Percentiles rank a stretch among this genome's conserved stretches.
phyloP scores from a whole-genome alignment of 64 coral and sea anemone genomes.

The Porites lutea region DNA sequence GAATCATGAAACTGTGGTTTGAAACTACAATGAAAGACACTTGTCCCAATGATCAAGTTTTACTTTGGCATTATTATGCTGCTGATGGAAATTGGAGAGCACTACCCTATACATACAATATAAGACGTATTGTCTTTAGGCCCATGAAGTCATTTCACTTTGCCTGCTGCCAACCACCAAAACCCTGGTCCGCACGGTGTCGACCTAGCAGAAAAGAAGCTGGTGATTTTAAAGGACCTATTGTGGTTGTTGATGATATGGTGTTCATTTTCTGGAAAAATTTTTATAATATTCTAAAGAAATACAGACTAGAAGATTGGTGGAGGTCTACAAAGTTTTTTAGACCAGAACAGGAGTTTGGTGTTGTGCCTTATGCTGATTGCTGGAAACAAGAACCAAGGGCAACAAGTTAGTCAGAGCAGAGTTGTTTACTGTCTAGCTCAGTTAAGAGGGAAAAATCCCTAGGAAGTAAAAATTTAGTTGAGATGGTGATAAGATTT shows the following conservation, averaged over 20 bases:
- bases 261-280: slow-evolving; percentile 82
- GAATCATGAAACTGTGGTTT: slow-evolving; percentile 72
- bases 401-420: not conserved
- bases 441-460: too few relatives aligned
- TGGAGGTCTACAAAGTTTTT: slow-evolving; percentile 78
- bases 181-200: slow-evolving; percentile 83
- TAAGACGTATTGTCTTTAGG: slow-evolving; percentile 78
- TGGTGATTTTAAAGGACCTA: slow-evolving; percentile 57
- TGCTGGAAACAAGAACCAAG: slow-evolving; percentile 27
- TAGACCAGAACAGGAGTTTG: slow-evolving; percentile 68
- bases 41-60: slow-evolving; percentile 88
- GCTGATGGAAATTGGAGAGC: slow-evolving; percentile 49
- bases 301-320: slow-evolving; percentile 65
- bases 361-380: slow-evolving; percentile 34
- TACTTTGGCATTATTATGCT: slow-evolving; percentile 90
- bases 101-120: slow-evolving; percentile 75
- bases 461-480: too few relatives aligned
- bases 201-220: slow-evolving; percentile 73
- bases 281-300: slow-evolving; percentile 68
- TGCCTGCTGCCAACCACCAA: slow-evolving; percentile 73
- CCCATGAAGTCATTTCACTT: slow-evolving; percentile 91
- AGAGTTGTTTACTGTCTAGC: too few relatives aligned
- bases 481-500: too few relatives aligned
- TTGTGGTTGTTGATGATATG: slow-evolving; percentile 64
- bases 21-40: slow-evolving; percentile 60